These are phyloP conservation scores for Fissipunctia ypsillon DNA, from an alignment of 2,888 invertebrate species.

Conservation along the genomic window DNA sequence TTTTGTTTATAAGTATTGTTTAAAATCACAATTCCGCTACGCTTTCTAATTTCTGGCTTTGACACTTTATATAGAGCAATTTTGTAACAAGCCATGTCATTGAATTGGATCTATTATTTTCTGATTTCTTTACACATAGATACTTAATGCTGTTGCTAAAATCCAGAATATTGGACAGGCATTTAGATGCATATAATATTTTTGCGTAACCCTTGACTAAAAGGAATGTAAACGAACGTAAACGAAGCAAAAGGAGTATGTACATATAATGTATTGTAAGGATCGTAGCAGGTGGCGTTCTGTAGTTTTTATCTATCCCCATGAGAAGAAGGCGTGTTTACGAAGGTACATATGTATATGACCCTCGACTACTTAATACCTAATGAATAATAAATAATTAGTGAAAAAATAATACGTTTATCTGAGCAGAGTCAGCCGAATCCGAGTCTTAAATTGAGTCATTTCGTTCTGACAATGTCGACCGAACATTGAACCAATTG, in stretches of 20 bases:
- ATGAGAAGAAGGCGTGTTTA: no score
- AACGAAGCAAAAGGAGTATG: neutral
- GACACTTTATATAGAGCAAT: neutral
- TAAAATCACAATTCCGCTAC: neutral
- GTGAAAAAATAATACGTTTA: no score
- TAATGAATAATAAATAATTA: no score
- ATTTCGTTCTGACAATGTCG: no score
- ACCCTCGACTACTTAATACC: no score
- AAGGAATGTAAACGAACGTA: neutral
- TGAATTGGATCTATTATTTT: conserved; percentile 1
- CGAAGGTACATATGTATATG: no score
- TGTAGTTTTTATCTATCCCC: neutral
- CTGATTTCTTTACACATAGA: neutral
- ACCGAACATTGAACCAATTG: no score
- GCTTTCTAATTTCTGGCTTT: conserved; percentile 43
- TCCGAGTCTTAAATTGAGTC: no score
- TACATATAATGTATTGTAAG: neutral
- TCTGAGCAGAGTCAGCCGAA: no score
- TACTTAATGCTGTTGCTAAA: neutral
- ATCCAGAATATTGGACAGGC: neutral
- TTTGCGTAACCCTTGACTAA: neutral
- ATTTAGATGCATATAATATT: neutral
- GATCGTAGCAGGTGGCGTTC: neutral
- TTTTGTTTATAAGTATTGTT: conserved; percentile 35
- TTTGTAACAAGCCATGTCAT: neutral